A percentile compares a stretch with the other conserved stretches of the same genome.
These are phyloP conservation scores for Drosophila mulleri DNA, from an alignment of 2,888 invertebrate genomes.

Conservation along the genomic window DNA sequence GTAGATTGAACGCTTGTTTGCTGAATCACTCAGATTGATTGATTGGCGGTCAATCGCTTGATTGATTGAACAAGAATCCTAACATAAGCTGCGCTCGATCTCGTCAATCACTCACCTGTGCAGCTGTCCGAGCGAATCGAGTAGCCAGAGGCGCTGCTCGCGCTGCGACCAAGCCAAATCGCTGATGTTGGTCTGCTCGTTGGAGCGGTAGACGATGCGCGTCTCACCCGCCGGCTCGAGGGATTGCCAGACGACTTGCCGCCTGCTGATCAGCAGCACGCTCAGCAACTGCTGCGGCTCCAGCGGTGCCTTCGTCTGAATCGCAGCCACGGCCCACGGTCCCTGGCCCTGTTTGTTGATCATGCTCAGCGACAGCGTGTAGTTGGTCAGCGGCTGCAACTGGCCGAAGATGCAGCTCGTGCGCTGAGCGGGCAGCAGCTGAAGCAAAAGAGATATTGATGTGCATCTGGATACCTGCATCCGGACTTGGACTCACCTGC, in stretches of 20 bases:
- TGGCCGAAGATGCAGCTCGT: constrained; percentile 84
- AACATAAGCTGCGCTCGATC: no score
- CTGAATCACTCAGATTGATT: no score
- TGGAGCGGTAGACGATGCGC: constrained; percentile 74
- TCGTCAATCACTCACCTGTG: constrained; percentile 84
- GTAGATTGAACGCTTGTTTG: no score
- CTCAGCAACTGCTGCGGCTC: constrained; percentile 41
- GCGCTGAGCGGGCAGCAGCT: constrained; percentile 52
- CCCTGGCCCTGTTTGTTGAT: constrained; percentile 92
- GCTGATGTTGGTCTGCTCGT: constrained; percentile 80
- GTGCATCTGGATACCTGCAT: background rate
- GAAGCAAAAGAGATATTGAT: background rate
- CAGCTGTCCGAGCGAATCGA: constrained; percentile 89
- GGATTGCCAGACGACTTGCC: constrained; percentile 59
- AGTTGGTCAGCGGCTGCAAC: constrained; percentile 89
- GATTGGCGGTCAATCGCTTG: no score
- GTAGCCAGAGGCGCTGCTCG: constrained; percentile 90
- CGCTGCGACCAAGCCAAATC: constrained; percentile 93
- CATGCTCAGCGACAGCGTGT: constrained; percentile 92
- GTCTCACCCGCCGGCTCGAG: constrained; percentile 69
- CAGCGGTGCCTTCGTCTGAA: constrained; percentile 32
- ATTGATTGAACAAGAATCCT: no score
- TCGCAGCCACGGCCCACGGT: constrained; percentile 87
- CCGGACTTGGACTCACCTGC: constrained; percentile 86
- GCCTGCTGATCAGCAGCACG: constrained; percentile 49